phyloP scores from a whole-genome alignment of 2,797 vertebrate genomes.

The Notolepis coatsorum region DNA sequence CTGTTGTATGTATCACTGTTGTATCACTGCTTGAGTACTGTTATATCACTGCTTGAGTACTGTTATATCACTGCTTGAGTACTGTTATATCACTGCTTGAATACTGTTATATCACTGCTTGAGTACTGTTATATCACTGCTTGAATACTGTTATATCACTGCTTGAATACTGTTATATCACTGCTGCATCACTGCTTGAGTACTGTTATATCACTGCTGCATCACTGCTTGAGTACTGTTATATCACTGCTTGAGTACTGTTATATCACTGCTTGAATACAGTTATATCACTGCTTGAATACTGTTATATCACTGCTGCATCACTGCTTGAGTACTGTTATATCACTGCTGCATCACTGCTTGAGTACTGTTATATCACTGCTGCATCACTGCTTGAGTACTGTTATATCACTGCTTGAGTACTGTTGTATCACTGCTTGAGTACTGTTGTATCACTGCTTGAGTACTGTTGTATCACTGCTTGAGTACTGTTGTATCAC shows the following conservation, averaged over 20 bases:
- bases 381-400: too few species aligned
- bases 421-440: too few species aligned
- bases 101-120: background rate
- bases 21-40: background rate
- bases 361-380: conserved; percentile 85
- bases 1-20: too few species aligned
- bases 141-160: background rate
- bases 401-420: conserved; percentile 68
- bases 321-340: conserved; percentile 75
- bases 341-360: background rate
- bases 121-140: background rate
- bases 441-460: background rate
- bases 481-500: background rate
- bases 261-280: too few species aligned
- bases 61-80: background rate
- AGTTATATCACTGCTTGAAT: conserved; percentile 73
- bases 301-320: background rate
- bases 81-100: background rate
- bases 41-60: background rate
- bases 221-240: background rate
- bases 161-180: background rate
- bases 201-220: too few species aligned
- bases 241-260: conserved; percentile 75
- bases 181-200: background rate
- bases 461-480: conserved; percentile 86